Conservation (phyloP, 2,113 vertebrate genomes). For the Andinoacara biseriatus region DNA sequence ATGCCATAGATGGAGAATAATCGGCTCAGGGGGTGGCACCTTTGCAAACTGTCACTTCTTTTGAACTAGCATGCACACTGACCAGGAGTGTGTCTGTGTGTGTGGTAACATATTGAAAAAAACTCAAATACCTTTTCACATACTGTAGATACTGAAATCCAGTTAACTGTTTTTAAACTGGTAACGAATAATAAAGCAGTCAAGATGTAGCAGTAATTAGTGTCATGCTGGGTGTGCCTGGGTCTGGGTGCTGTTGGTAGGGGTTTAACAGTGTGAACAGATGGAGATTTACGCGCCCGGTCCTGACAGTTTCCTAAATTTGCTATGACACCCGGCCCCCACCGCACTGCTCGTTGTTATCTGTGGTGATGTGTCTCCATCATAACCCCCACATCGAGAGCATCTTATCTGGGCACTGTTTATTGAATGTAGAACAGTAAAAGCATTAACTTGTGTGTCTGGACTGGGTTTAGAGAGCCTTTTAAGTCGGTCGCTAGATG, state of each 20-base stretch:
- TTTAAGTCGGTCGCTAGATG: slow-evolving; percentile 42
- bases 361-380: slow-evolving; percentile 3
- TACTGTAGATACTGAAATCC: not conserved
- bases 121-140: not conserved
- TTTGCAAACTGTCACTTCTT: slow-evolving; percentile 23
- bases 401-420: not conserved
- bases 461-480: slow-evolving; percentile 16
- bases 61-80: not conserved
- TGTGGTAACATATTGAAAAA: not conserved
- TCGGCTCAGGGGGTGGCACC: slow-evolving; percentile 10
- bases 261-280: slow-evolving; percentile 72
- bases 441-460: slow-evolving; percentile 7
- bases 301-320: slow-evolving; percentile 66
- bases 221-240: not conserved
- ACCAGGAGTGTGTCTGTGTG: not conserved
- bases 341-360: slow-evolving; percentile 8
- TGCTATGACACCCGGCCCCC: slow-evolving; percentile 41
- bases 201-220: not conserved
- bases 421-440: not conserved
- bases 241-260: slow-evolving; percentile 15
- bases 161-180: not conserved
- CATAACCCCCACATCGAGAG: slow-evolving; percentile 1
- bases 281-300: slow-evolving; percentile 76
- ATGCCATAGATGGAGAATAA: slow-evolving; percentile 17
- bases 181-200: not conserved